A percentile compares a stretch with the other conserved stretches of the same genome.
phyloP scores from a whole-genome alignment of 2,797 vertebrate species.

The Urosaurus nigricauda region DNA sequence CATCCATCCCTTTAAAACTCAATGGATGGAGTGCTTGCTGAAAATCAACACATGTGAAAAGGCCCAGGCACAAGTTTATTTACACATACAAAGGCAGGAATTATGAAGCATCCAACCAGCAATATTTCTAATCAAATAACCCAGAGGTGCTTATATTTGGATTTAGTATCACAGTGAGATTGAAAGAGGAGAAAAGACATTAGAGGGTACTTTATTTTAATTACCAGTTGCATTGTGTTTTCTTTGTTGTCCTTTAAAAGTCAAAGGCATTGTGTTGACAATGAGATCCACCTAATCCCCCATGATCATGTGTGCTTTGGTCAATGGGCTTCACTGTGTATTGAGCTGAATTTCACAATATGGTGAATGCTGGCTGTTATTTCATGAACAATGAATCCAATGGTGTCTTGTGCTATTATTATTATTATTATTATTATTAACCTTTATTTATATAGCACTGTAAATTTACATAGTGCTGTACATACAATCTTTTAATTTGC shows the following conservation, averaged over 20 bases:
- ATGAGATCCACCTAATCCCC: not conserved
- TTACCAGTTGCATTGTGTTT: slow-evolving; percentile 5
- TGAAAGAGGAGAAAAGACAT: slow-evolving; percentile 22
- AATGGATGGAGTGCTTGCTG: slow-evolving; percentile 63
- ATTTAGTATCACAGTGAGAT: slow-evolving; percentile 33
- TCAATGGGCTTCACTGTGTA: not conserved
- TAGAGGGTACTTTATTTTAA: slow-evolving; percentile 15
- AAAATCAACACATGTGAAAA: slow-evolving; percentile 57
- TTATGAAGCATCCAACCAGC: slow-evolving; percentile 34
- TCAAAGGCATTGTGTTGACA: not conserved
- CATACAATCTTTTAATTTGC: too few relatives aligned
- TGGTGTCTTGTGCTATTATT: not conserved
- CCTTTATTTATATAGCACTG: too few relatives aligned
- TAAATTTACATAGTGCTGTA: too few relatives aligned
- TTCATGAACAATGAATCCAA: not conserved
- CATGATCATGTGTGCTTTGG: not conserved
- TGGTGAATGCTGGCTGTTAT: too few relatives aligned
- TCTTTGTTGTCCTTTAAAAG: slow-evolving; percentile 30
- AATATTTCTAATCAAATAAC: slow-evolving; percentile 42
- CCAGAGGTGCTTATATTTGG: not conserved
- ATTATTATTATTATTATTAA: too few relatives aligned
- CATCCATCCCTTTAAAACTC: slow-evolving; percentile 55
- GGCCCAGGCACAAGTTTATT: slow-evolving; percentile 30
- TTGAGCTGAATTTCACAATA: not conserved
- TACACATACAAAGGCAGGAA: slow-evolving; percentile 52